Evolutionary conservation across 2,888 invertebrate genomes (phyloP).

Genomic region (Tromatobia lineatoria): DNA sequence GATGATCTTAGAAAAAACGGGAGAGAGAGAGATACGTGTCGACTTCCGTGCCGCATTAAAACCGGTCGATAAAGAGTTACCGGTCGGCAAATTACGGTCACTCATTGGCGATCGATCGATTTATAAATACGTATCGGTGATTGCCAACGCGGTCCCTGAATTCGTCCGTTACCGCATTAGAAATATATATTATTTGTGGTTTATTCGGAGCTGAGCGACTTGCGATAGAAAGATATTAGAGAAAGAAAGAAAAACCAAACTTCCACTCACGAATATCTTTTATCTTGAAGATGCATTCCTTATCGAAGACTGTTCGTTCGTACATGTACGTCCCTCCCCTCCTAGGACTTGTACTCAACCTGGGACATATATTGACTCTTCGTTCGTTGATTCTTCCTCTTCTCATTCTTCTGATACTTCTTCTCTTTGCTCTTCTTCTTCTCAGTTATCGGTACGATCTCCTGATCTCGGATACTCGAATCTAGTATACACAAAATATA

Average conservation of each 20-base stretch:
- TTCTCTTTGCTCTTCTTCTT: conserved; percentile 46
- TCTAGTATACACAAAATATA: conserved; percentile 45
- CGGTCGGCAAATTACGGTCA: conserved; percentile 2
- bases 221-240: conserved; percentile 24
- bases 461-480: conserved; percentile 47
- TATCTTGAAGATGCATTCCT: conserved; percentile 80
- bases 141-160: conserved; percentile 7
- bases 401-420: conserved; percentile 52
- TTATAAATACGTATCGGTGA: conserved; percentile 52
- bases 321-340: conserved; percentile 54
- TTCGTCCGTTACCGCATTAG: conserved; percentile 29
- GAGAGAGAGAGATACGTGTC: conserved; percentile 31
- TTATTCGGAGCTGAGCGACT: conserved; percentile 58
- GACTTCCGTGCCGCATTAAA: conserved; percentile 27
- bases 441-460: conserved; percentile 50
- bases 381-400: conserved; percentile 55
- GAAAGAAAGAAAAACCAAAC: conserved; percentile 64
- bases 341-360: conserved; percentile 57
- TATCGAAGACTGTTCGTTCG: conserved; percentile 80
- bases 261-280: conserved; percentile 73
- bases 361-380: conserved; percentile 59
- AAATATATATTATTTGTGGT: conserved; percentile 1
- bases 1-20: conserved; percentile 40
- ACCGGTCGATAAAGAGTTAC: background rate
- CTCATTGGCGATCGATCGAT: conserved; percentile 37